These are phyloP conservation scores for Megaustenia siamemsis DNA, from an alignment of 2,888 invertebrate genomes.

Conservation along the genomic window DNA sequence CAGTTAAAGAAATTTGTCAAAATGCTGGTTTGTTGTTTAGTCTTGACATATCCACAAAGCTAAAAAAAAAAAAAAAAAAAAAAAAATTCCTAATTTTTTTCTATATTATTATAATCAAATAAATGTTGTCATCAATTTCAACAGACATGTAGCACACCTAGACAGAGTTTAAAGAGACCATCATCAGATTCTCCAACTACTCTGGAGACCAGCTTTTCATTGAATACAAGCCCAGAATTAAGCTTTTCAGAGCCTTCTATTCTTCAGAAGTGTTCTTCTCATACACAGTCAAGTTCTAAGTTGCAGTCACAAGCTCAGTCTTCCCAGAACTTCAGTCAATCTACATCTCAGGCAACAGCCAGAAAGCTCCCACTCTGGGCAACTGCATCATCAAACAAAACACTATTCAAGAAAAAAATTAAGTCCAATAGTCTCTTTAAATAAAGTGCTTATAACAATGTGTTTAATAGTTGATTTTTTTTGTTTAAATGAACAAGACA, in stretches of 20 bases:
- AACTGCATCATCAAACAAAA: conserved; percentile 59
- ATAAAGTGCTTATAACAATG: background rate
- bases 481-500: background rate
- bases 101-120: no score
- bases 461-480: background rate
- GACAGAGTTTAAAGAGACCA: conserved; percentile 11
- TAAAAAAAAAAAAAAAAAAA: no score
- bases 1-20: no score
- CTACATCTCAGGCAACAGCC: conserved; percentile 55
- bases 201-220: background rate
- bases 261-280: conserved; percentile 22
- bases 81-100: no score
- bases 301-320: conserved; percentile 21
- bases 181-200: background rate
- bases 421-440: conserved; percentile 71
- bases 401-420: conserved; percentile 69
- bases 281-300: background rate
- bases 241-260: background rate
- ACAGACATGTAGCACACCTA: background rate
- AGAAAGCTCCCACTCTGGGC: conserved; percentile 73
- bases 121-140: background rate
- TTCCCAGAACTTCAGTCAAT: conserved; percentile 38
- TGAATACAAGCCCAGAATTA: background rate
- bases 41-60: no score
- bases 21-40: no score